phyloP scores from a whole-genome alignment of 2,888 invertebrate species.

The Dioctria linearis region DNA sequence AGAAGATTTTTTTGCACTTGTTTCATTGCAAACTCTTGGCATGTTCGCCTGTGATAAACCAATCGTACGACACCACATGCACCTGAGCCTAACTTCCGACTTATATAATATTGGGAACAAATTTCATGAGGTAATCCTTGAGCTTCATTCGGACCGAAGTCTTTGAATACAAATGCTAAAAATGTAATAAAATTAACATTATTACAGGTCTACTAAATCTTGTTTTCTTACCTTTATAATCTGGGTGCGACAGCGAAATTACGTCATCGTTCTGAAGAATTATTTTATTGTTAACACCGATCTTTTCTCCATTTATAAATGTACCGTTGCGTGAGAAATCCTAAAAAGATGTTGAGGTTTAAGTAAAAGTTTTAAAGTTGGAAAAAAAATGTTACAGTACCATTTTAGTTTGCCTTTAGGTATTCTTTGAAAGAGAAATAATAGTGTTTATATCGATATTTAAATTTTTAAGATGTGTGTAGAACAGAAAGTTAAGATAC shows the following conservation, averaged over 20 bases:
- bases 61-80: constrained; percentile 88
- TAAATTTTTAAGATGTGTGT: no score
- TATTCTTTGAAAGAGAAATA: no score
- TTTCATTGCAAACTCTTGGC: constrained; percentile 86
- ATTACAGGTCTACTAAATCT: no score
- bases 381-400: no score
- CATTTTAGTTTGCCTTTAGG: no score
- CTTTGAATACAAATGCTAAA: constrained; percentile 83
- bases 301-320: constrained; percentile 80
- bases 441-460: no score
- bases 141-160: constrained; percentile 75
- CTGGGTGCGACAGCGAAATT: constrained; percentile 79
- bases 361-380: no score
- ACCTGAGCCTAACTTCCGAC: constrained; percentile 83
- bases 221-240: constrained; percentile 73
- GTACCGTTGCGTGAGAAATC: constrained; percentile 90
- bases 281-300: constrained; percentile 80
- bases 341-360: constrained; percentile 68
- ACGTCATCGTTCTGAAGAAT: constrained; percentile 81
- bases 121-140: constrained; percentile 78
- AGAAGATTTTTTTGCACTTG: constrained; percentile 82
- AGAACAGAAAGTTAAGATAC: no score
- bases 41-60: constrained; percentile 79
- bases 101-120: constrained; percentile 80
- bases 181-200: constrained; percentile 52